Evolutionary conservation across 2,797 vertebrate species (phyloP).

Genomic region (Geotrypetes seraphini): DNA sequence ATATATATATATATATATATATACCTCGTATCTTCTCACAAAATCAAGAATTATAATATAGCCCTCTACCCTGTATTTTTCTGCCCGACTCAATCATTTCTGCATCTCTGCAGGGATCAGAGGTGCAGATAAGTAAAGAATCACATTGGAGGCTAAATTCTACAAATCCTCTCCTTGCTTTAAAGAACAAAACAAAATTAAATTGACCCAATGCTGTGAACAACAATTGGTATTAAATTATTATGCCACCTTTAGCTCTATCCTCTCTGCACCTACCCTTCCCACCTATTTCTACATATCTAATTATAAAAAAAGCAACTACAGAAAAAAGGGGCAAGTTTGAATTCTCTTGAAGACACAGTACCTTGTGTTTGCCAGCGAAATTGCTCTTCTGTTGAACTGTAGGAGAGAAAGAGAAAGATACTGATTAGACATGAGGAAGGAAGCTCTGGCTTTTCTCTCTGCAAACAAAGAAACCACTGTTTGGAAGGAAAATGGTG

Average conservation of each 20-base stretch:
- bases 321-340: too few relatives aligned
- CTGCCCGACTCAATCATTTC: conserved; percentile 4
- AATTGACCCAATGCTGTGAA: too few relatives aligned
- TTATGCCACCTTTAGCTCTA: too few relatives aligned
- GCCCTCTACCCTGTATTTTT: neutral
- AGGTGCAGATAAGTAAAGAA: conserved; percentile 21
- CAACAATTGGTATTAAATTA: too few relatives aligned
- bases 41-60: neutral
- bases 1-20: too few relatives aligned
- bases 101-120: conserved; percentile 13
- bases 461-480: neutral
- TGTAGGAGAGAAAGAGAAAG: conserved; percentile 51
- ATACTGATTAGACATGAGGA: neutral
- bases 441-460: neutral
- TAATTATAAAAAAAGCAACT: too few relatives aligned
- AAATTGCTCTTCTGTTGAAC: conserved; percentile 90
- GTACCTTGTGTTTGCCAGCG: conserved; percentile 95
- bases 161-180: too few relatives aligned
- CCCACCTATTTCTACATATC: too few relatives aligned
- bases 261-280: too few relatives aligned
- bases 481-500: neutral
- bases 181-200: too few relatives aligned
- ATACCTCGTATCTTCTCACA: neutral
- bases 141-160: conserved; percentile 1
- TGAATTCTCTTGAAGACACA: too few relatives aligned